These are phyloP conservation scores for Antrozous pallidus DNA, from an alignment of 2,797 vertebrate genomes.

Conservation along the genomic window DNA sequence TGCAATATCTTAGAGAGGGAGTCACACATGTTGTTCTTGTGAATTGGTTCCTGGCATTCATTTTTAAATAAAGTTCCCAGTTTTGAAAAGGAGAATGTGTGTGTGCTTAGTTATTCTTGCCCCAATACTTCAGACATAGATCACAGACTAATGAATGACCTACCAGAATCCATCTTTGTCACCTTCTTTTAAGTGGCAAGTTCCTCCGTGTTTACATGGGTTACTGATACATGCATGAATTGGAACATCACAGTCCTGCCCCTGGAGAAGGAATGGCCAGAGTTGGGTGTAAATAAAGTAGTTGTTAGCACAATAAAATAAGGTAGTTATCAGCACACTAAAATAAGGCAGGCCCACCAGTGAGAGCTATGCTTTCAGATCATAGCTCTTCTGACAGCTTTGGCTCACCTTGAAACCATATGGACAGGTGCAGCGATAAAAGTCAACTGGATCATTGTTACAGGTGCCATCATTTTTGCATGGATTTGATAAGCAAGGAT, in stretches of 20 bases:
- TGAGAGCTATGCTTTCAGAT: neutral
- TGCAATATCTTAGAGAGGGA: neutral
- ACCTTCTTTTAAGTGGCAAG: constrained; percentile 96
- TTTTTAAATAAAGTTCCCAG: neutral
- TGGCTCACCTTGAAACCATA: constrained; percentile 94
- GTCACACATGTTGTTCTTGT: neutral
- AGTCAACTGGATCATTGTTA: constrained; percentile 94
- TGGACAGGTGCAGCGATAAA: constrained; percentile 95
- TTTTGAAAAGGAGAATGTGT: constrained; percentile 21
- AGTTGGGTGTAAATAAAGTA: neutral
- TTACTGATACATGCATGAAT: constrained; percentile 97
- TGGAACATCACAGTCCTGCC: constrained; percentile 93
- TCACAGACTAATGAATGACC: constrained; percentile 40
- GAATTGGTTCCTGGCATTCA: neutral
- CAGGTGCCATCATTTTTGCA: constrained; percentile 97
- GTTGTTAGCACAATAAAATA: neutral
- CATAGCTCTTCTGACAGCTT: neutral
- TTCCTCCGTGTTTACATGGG: constrained; percentile 93
- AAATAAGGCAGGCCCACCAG: neutral
- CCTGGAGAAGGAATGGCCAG: constrained; percentile 81
- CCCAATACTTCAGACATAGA: neutral
- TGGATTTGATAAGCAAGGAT: constrained; percentile 95
- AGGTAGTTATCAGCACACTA: neutral
- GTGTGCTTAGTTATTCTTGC: neutral
- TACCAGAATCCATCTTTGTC: constrained; percentile 90